Base-by-base conservation (phyloP, 2,797 vertebrate genomes). In the Poeciliopsis turneri region DNA sequence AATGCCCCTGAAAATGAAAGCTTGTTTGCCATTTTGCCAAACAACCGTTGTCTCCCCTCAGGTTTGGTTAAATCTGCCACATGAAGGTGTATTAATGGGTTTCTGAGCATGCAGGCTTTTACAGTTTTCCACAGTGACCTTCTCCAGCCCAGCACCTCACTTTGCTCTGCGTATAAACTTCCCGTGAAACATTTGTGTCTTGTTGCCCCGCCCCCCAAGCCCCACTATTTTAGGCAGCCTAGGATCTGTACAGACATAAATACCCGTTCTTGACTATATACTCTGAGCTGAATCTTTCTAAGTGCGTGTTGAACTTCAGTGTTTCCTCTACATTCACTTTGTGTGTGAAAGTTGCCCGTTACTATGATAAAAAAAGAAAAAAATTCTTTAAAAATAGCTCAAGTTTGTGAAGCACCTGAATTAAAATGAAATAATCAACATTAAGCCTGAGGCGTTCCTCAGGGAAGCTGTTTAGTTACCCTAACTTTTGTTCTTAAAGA, bases 251-350 rank as follows among this genome's bases (percentile, higher is more conserved):
- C 94, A 94, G 94, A 94, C 89, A 89, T 93, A 93, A 92, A 86
- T 92, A 92, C 89, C 86, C 91, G 90, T 93, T 70, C 92, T 93
- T 83, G 86, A 93, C 90, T 93, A 94, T 94, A 90, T 94, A 94
- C 92, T 94, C 92, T 93, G 92, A 94, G 90, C 93, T 94, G 90
- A 93, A 91, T 89, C 92, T 94, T 93, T 94, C 90, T 91, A 92
- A 90, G 92, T 93, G 89, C 68, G 92, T 94, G 94, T 93, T 92
- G 90, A 93, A 91, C 89, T 93, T 94, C 90, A 89, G 90, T 92
- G 92, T 94, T 94, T 93, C 93, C 90, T 92, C 90, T 88, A 88
- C 90, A 89, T 93, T 92, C 87, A 90, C 87, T 77, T 85, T 80
- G 81, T 39, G 6, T 57, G 61, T 80, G 79, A 77, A 74, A 49